Evolutionary conservation across 2,797 vertebrate species (phyloP).

Genomic region (Catharus ustulatus): DNA sequence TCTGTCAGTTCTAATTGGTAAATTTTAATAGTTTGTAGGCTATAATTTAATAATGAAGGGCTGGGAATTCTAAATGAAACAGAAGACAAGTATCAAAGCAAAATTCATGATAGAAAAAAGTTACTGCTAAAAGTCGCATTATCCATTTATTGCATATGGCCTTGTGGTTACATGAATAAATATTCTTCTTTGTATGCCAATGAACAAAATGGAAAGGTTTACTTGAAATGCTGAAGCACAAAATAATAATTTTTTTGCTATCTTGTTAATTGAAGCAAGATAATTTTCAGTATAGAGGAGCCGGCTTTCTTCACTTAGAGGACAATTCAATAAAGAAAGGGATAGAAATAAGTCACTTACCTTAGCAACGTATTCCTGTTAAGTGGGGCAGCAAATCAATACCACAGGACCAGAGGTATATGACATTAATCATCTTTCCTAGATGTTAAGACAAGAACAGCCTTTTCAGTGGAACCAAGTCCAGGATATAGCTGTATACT

Average conservation of each 20-base stretch:
- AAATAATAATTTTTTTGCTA: background rate
- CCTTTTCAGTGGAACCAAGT: background rate
- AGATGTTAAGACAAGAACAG: background rate
- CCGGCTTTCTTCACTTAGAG: background rate
- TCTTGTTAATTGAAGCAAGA: background rate
- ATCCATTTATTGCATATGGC: background rate
- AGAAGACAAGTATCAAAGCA: slow-evolving; percentile 56
- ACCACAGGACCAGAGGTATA: background rate
- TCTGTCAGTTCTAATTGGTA: slow-evolving; percentile 46
- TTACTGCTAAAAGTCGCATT: slow-evolving; percentile 12
- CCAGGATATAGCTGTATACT: background rate
- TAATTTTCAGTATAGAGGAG: background rate
- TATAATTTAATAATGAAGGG: slow-evolving; percentile 53
- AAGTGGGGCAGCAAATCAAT: slow-evolving; percentile 58
- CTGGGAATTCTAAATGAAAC: slow-evolving; percentile 53
- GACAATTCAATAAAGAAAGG: slow-evolving; percentile 34
- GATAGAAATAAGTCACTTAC: slow-evolving; percentile 38
- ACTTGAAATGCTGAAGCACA: background rate
- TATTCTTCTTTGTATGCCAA: background rate
- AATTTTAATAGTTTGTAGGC: slow-evolving; percentile 53
- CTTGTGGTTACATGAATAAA: slow-evolving; percentile 4
- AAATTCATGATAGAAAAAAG: slow-evolving; percentile 2
- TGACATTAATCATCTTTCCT: slow-evolving; percentile 41
- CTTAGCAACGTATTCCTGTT: slow-evolving; percentile 47
- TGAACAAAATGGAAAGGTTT: background rate